A percentile compares a stretch with the other conserved stretches of the same genome.
phyloP scores from a whole-genome alignment of 2,888 invertebrate genomes.

The Philereme vetulata region DNA sequence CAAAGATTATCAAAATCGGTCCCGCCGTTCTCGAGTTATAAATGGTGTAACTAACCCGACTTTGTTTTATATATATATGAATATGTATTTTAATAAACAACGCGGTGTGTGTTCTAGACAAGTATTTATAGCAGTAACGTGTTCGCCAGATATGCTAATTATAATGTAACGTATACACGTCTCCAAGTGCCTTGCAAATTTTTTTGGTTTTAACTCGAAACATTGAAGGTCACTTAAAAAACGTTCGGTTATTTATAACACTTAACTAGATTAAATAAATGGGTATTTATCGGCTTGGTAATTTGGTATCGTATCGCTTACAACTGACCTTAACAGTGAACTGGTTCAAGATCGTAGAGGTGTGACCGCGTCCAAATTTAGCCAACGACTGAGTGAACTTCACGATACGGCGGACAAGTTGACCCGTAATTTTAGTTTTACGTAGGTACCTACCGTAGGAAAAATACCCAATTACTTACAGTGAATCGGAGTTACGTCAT shows the following conservation, averaged over 20 bases:
- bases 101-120: not conserved
- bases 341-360: conserved; percentile 28
- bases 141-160: too few species aligned
- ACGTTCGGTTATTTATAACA: not conserved
- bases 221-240: too few species aligned
- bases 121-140: not conserved
- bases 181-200: not conserved
- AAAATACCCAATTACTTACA: conserved; percentile 45
- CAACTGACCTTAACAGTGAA: conserved; percentile 31
- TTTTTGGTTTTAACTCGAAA: not conserved
- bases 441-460: conserved; percentile 41
- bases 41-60: too few species aligned
- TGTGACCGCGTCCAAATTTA: conserved; percentile 53
- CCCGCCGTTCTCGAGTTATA: too few species aligned
- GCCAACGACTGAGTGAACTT: conserved; percentile 47
- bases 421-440: conserved; percentile 12
- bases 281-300: not conserved
- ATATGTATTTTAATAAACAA: not conserved
- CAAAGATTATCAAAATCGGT: too few species aligned
- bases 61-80: too few species aligned
- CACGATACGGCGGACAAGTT: conserved; percentile 19
- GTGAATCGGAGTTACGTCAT: conserved; percentile 45
- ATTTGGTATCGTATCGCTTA: too few species aligned
- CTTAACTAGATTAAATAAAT: not conserved
- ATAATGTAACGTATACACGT: not conserved